Percentiles rank a stretch among this genome's conserved stretches.
Evolutionary conservation across 1,140 invertebrate species (phyloP).

Genomic region (Lutraria rhynchaena): DNA sequence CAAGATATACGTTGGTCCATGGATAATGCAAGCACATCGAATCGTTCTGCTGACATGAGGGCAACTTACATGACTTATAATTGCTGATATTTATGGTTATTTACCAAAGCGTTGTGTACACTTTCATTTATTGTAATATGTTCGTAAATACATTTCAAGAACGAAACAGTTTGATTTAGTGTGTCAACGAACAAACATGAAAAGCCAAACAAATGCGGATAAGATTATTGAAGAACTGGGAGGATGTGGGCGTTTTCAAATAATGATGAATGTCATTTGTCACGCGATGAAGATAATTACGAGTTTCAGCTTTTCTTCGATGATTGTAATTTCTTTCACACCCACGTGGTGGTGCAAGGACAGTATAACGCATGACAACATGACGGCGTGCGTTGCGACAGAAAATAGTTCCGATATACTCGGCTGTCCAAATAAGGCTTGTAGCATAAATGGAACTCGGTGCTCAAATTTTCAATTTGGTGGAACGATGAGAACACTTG

Average conservation of each 20-base stretch:
- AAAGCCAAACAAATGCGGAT: not conserved
- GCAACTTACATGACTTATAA: too few species aligned
- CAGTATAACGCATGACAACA: not conserved
- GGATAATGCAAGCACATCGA: too few species aligned
- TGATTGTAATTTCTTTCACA: slow-evolving; percentile 9
- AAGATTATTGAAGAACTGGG: slow-evolving; percentile 35
- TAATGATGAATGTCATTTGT: slow-evolving; percentile 1
- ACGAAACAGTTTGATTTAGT: too few species aligned
- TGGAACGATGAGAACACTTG: not conserved
- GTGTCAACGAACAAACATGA: too few species aligned
- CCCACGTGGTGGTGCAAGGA: slow-evolving; percentile 18
- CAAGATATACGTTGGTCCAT: too few species aligned
- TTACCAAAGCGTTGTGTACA: too few species aligned
- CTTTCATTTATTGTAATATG: too few species aligned
- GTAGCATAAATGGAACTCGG: not conserved
- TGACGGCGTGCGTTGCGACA: not conserved
- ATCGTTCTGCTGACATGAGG: too few species aligned
- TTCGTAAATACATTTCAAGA: too few species aligned
- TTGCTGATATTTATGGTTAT: too few species aligned
- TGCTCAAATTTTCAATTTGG: slow-evolving; percentile 3
- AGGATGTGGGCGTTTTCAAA: slow-evolving; percentile 30
- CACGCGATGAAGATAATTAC: slow-evolving; percentile 13
- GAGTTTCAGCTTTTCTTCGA: not conserved
- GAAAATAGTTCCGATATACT: not conserved
- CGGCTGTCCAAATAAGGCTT: slow-evolving; percentile 14